Evolutionary conservation across 2,888 invertebrate genomes (phyloP).

Genomic region (Trissoscelio sp.): DNA sequence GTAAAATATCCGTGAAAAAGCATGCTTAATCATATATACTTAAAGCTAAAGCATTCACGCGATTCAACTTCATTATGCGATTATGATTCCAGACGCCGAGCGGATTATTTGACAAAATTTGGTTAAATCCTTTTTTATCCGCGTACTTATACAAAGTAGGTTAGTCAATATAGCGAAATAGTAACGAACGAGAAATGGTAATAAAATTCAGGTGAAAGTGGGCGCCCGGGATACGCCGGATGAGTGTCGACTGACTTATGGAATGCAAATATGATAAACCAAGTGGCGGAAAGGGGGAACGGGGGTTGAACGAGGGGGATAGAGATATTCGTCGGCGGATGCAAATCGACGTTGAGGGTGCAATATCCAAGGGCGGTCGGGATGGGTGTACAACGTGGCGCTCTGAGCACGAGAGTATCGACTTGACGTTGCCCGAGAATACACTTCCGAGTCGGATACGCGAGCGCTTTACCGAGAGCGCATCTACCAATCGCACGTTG

Average conservation of each 20-base stretch:
- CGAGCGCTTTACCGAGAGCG: slow-evolving; percentile 47
- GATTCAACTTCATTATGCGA: no score
- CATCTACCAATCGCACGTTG: slow-evolving; percentile 60
- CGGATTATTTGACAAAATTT: slow-evolving; percentile 50
- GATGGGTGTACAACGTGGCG: slow-evolving; percentile 52
- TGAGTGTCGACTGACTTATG: slow-evolving; percentile 65
- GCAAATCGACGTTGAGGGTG: slow-evolving; percentile 66
- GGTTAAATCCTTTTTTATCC: slow-evolving; percentile 55
- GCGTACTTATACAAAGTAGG: slow-evolving; percentile 38
- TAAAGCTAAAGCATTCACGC: no score
- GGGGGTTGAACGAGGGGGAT: slow-evolving; percentile 20
- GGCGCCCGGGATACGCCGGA: slow-evolving; percentile 29
- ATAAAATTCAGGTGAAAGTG: slow-evolving; percentile 49
- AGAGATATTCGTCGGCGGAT: slow-evolving; percentile 62
- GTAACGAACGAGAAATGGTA: slow-evolving; percentile 54
- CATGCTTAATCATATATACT: no score
- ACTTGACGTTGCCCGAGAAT: slow-evolving; percentile 65
- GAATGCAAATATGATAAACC: slow-evolving; percentile 66
- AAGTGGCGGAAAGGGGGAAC: slow-evolving; percentile 22
- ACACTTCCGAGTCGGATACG: slow-evolving; percentile 59
- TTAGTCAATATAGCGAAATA: slow-evolving; percentile 56
- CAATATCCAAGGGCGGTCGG: slow-evolving; percentile 42
- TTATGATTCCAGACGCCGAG: slow-evolving; percentile 16
- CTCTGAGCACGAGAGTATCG: slow-evolving; percentile 49
- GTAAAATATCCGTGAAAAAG: neutral